Evolutionary conservation across 2,113 vertebrate genomes (phyloP).

Genomic region (Talpa occidentalis): DNA sequence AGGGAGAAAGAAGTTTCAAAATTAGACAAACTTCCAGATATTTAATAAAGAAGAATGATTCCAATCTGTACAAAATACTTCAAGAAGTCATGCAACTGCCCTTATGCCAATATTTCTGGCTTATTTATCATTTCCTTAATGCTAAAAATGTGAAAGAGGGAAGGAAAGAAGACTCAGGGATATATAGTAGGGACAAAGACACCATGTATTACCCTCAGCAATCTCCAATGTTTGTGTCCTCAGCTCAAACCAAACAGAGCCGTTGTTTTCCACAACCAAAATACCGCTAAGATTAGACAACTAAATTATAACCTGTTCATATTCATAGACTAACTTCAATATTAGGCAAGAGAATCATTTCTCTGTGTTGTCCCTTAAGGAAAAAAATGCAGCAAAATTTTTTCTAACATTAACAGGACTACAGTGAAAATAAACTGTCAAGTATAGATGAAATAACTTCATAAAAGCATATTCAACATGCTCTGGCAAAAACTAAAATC

Average conservation of each 20-base stretch:
- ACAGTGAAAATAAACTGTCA: constrained; percentile 57
- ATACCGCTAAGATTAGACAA: constrained; percentile 40
- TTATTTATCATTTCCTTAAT: background rate
- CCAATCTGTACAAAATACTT: constrained; percentile 36
- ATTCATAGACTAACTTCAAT: constrained; percentile 46
- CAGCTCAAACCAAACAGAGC: background rate
- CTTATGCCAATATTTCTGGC: background rate
- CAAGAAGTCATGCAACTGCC: constrained; percentile 17
- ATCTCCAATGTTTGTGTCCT: background rate
- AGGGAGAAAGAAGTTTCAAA: constrained; percentile 49
- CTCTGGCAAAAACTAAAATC: constrained; percentile 9
- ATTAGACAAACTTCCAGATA: constrained; percentile 24
- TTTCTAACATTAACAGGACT: background rate
- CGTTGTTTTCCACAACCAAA: constrained; percentile 5
- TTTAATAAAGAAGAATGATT: constrained; percentile 46
- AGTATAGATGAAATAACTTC: background rate
- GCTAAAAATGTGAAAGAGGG: background rate
- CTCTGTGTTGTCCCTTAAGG: constrained; percentile 35
- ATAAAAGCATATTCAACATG: background rate
- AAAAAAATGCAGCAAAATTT: background rate
- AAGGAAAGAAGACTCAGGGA: background rate
- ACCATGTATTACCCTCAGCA: background rate
- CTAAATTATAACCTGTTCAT: constrained; percentile 2
- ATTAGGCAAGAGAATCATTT: constrained; percentile 52
- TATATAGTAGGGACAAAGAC: background rate